phyloP scores from a whole-genome alignment of 2,797 vertebrate species.

The Avahi laniger region DNA sequence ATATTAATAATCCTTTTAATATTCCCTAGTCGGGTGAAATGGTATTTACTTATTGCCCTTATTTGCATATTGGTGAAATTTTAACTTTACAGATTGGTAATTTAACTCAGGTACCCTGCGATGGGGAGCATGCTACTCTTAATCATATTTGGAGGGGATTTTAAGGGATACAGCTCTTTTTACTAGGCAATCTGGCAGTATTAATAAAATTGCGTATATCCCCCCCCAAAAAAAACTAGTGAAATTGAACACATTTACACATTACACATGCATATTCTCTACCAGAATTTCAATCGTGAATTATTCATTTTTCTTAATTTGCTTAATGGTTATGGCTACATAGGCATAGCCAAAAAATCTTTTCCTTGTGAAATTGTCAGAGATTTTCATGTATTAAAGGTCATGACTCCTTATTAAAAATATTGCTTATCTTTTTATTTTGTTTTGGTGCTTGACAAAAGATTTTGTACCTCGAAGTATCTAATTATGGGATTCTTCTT shows the following conservation, averaged over 20 bases:
- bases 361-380: neutral
- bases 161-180: neutral
- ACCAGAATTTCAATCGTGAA: neutral
- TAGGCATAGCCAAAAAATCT: neutral
- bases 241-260: neutral
- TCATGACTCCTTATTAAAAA: neutral
- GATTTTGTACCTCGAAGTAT: neutral
- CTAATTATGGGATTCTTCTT: neutral
- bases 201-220: neutral
- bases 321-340: neutral
- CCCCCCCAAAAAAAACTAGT: neutral
- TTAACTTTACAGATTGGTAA: neutral
- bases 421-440: neutral
- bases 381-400: neutral
- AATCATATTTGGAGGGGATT: neutral
- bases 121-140: neutral
- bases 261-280: neutral
- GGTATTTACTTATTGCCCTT: neutral
- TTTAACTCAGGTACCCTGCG: neutral
- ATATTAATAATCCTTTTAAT: neutral
- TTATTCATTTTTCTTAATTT: neutral
- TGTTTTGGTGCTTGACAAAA: neutral
- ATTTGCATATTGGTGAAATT: neutral
- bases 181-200: neutral
- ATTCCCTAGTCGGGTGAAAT: neutral